Base-by-base conservation (phyloP, 2,797 vertebrate genomes). In the Dallia pectoralis region DNA sequence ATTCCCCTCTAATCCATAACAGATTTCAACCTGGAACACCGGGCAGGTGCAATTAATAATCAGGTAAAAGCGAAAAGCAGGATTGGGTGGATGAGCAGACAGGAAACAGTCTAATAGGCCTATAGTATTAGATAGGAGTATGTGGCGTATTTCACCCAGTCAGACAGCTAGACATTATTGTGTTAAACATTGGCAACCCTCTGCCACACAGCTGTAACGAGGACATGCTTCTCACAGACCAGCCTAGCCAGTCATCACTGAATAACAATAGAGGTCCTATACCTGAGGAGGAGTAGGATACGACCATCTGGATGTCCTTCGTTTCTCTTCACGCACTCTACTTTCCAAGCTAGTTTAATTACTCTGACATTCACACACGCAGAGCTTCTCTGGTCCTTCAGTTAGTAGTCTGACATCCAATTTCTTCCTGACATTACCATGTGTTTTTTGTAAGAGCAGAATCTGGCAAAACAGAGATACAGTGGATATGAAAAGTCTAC, bases 241-340 rank as follows among this genome's bases (percentile, higher is more conserved):
- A 44, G 18, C 19, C 59, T 25, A 18, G 61, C 6, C 29, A 3
- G 14, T 63, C 16, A 15, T 11, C 29, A 63, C 61, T 2, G 30
- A 62, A 27, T 62, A 62, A 32, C 29, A 29, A 12, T 63, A 22
- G 18, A 70, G 49, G 27, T 18, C 22, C 27, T 59, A 32, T 36
- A 53, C 36, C 51, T 15, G 48, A 36, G 11, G 32, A 14, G n/a
- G 69, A 48, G 7, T 62, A 71, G 25, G 61, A 48, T 19, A 32
- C n/a, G 53, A 80, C 77, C 85, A 84, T 87, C 84, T 86, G 80
- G 72, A 75, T 74, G 75, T 84, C 75, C 78, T 85, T 71, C 70
- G 70, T 74, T 63, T 80, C 29, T 67, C 74, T 73, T 77, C 29
- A 44, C 59, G 36, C 18, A 22, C 44, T 19, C 70, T 16, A 25